Base-by-base conservation (phyloP, 2,888 invertebrate species). In the Steinernema hermaphroditum region DNA sequence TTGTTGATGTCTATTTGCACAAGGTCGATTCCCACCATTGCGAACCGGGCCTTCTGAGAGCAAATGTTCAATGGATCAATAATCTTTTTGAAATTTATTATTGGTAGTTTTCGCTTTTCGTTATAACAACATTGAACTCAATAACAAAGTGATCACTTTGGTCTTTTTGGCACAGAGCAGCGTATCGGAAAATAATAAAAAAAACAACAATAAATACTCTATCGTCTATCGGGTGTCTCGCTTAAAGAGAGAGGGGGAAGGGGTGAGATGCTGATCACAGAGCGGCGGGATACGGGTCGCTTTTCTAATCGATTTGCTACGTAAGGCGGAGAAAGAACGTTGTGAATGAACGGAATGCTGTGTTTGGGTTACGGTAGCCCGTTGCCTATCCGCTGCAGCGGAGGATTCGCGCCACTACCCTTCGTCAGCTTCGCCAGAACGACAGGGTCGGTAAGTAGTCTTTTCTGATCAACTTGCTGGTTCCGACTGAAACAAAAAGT, bases 321-420 rank as follows among this genome's bases (percentile, higher is more conserved):
- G n/a, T n/a, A n/a, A 37, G 37, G 37, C 37, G 6, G 46, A 41
- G 54, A 62, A 62, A 62, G 62, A 62, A 29, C 62, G 62, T 19
- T 62, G 62, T 62, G 62, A 62, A 62, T n/a, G n/a, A 16, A 62
- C 62, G 62, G 62, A 62, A 62, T 62, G 62, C 32, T 62, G 22
- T 8, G 12, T 19, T 6, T 6, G 49, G 16, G 27, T 27, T 62
- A 62, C 4, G 62, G 62, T 29, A 62, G 27, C 16, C 62, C 62
- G 62, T 62, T 62, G 16, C 62, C 62, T 12, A 62, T 62, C 62
- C 62, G 62, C 62, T 62, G 62, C 29, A 32, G 4, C 62, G 34
- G 32, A 14, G 62, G 32, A 4, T 62, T 29, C 32, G 29, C n/a
- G 2, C 32, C 62, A 32, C 29, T 27, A 8, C 34, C 16, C 16